Percentiles rank a stretch among this genome's conserved stretches.
Evolutionary conservation across 64 coral and sea anemone genomes (phyloP).

Genomic region (Montipora foliosa): DNA sequence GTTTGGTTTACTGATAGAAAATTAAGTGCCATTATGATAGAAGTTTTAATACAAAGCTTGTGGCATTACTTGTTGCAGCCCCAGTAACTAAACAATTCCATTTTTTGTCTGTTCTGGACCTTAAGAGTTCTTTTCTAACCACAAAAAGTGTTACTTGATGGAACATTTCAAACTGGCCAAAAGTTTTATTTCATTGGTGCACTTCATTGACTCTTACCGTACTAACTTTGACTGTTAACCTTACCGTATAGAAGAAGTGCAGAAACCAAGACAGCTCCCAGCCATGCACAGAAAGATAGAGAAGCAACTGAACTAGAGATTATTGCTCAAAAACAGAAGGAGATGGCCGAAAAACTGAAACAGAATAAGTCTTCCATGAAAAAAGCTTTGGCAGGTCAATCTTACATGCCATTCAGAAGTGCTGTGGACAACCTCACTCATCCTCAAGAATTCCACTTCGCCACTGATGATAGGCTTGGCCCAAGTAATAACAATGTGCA

Average conservation of each 20-base stretch:
- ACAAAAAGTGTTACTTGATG: too few species aligned
- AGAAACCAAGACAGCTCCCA: conserved; percentile 50
- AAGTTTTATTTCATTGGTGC: too few species aligned
- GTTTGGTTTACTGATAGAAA: too few species aligned
- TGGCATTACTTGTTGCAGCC: too few species aligned
- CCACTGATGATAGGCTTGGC: conserved; percentile 88
- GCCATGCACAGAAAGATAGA: conserved; percentile 60
- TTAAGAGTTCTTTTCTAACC: too few species aligned
- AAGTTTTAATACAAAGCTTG: too few species aligned
- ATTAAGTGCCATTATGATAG: too few species aligned
- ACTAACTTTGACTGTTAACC: background rate
- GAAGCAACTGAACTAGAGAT: conserved; percentile 83
- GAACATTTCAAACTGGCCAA: too few species aligned
- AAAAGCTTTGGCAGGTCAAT: conserved; percentile 81
- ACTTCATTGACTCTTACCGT: too few species aligned
- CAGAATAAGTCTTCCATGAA: conserved; percentile 94
- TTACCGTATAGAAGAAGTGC: conserved; percentile 12
- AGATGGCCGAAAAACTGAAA: conserved; percentile 77
- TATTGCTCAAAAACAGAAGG: conserved; percentile 85
- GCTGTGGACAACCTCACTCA: conserved; percentile 77
- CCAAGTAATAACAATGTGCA: conserved; percentile 32
- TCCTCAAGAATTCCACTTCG: conserved; percentile 94
- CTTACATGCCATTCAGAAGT: conserved; percentile 76
- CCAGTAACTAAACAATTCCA: too few species aligned
- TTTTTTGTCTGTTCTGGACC: too few species aligned